Conservation (phyloP, 2,888 invertebrate species). For the Eulithis testata region DNA sequence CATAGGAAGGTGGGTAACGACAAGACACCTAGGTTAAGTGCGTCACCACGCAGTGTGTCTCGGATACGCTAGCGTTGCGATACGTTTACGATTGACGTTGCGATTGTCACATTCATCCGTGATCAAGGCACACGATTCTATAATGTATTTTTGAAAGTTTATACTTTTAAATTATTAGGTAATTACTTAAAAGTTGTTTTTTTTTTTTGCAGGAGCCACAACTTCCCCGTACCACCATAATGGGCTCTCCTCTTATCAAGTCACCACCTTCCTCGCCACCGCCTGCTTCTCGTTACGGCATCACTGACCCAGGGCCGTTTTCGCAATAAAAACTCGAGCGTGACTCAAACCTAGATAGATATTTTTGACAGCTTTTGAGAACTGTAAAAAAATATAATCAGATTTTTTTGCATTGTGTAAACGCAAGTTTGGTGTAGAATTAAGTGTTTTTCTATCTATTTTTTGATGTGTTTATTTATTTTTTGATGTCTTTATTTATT, state of each 20-base stretch:
- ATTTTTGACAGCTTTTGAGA: too few species aligned
- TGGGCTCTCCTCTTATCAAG: conserved; percentile 59
- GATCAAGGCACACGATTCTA: too few species aligned
- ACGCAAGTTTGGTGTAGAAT: neutral
- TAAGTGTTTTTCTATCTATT: conserved; percentile 8
- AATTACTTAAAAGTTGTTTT: neutral
- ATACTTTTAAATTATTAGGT: too few species aligned
- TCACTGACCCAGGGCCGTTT: conserved; percentile 1
- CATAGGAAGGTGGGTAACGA: conserved; percentile 57
- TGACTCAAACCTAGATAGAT: too few species aligned
- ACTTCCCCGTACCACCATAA: conserved; percentile 54
- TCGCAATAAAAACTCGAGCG: too few species aligned
- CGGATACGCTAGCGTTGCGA: too few species aligned
- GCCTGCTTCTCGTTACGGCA: conserved; percentile 4
- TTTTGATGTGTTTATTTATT: conserved; percentile 3
- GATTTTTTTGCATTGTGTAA: neutral
- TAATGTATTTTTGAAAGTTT: too few species aligned
- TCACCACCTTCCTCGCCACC: conserved; percentile 47
- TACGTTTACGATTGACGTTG: too few species aligned
- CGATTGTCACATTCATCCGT: too few species aligned
- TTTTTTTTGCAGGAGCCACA: conserved; percentile 51
- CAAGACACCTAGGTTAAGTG: too few species aligned
- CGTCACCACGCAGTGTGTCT: too few species aligned
- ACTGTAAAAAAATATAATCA: too few species aligned
- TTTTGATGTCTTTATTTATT: conserved; percentile 5